A percentile compares a stretch with the other conserved stretches of the same genome.
Conservation (phyloP, 2,797 vertebrate genomes). For the Notoglanidium macrostoma region DNA sequence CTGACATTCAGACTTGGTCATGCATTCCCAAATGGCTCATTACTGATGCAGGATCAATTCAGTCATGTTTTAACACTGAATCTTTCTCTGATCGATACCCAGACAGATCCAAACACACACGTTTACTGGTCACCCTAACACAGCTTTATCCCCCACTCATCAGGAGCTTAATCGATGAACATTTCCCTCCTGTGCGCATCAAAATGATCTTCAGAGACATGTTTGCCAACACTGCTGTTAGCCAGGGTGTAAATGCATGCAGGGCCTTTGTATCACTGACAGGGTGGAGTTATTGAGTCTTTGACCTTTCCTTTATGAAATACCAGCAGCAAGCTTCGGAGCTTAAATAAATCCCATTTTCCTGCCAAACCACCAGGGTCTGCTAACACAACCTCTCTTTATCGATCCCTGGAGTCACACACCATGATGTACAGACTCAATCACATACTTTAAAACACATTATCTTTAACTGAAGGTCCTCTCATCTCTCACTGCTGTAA, state of each 20-base stretch:
- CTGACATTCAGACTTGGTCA: conserved; percentile 42
- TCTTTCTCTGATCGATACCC: conserved; percentile 43
- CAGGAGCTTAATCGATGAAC: conserved; percentile 39
- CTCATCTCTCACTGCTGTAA: background rate
- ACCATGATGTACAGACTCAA: conserved; percentile 19
- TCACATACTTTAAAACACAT: background rate
- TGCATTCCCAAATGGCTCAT: conserved; percentile 40
- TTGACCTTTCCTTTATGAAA: conserved; percentile 53
- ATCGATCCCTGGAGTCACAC: conserved; percentile 37
- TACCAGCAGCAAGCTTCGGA: conserved; percentile 12
- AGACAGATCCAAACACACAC: conserved; percentile 42
- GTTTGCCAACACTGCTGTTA: conserved; percentile 31
- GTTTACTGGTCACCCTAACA: conserved; percentile 38
- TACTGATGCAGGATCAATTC: conserved; percentile 47
- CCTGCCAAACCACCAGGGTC: conserved; percentile 22
- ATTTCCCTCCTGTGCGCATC: background rate
- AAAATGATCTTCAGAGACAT: conserved; percentile 44
- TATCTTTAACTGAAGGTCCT: background rate
- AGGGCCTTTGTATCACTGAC: conserved; percentile 31
- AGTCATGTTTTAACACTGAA: conserved; percentile 48
- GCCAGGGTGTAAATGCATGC: conserved; percentile 21
- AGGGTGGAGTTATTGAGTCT: conserved; percentile 43
- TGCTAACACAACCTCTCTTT: conserved; percentile 23
- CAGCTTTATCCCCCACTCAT: conserved; percentile 30
- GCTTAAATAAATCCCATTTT: conserved; percentile 51